These are phyloP conservation scores for Dinomys branickii DNA, from an alignment of 2,113 vertebrate species.

Conservation along the genomic window DNA sequence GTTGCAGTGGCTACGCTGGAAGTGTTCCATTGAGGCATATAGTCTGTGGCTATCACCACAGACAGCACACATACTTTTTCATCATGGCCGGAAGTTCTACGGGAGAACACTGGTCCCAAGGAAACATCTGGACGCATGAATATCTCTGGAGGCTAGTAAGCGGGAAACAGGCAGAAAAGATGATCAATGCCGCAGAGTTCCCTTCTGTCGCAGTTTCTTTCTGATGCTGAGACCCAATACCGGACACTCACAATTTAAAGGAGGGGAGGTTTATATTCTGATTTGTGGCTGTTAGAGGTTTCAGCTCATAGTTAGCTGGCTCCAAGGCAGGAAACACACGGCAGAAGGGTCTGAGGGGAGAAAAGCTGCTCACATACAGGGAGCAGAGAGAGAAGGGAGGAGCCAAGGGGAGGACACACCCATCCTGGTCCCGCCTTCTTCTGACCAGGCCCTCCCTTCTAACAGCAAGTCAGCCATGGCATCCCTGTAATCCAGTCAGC, in stretches of 20 bases:
- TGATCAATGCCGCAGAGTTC: not conserved
- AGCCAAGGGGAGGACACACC: not conserved
- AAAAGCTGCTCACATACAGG: not conserved
- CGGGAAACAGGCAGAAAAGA: not conserved
- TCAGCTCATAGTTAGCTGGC: not conserved
- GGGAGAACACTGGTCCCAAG: not conserved
- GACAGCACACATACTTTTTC: not conserved
- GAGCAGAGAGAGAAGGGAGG: not conserved
- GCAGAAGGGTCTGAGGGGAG: not conserved
- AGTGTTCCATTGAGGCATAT: not conserved
- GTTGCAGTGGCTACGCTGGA: not conserved
- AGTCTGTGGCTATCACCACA: not conserved
- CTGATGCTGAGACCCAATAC: not conserved
- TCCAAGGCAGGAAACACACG: not conserved
- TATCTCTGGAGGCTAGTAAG: not conserved
- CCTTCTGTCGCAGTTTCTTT: not conserved
- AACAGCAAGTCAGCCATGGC: not conserved
- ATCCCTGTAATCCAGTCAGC: not conserved
- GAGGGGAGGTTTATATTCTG: not conserved
- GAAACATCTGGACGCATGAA: not conserved
- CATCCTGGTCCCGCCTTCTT: not conserved
- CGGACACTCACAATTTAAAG: not conserved
- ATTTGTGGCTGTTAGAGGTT: not conserved
- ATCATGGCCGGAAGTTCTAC: not conserved
- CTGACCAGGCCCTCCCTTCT: not conserved